Conservation (phyloP, 2,113 vertebrate species). For the Notothenia rossii region DNA sequence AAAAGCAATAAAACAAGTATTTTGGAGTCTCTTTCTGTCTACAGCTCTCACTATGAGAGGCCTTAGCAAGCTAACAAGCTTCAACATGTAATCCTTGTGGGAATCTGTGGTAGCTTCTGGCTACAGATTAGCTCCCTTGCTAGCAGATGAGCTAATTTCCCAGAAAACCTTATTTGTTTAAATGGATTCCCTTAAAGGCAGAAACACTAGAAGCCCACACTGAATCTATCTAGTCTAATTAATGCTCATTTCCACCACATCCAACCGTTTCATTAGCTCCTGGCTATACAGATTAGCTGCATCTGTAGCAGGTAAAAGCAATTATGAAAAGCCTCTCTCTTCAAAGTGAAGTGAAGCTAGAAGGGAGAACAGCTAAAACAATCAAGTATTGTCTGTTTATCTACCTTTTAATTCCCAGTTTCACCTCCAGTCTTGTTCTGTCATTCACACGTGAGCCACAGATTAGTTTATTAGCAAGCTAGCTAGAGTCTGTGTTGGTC, state of each 20-base stretch:
- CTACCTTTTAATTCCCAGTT: background rate
- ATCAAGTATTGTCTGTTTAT: background rate
- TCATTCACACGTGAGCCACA: background rate
- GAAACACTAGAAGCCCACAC: background rate
- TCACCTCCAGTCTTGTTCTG: background rate
- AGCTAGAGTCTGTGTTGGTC: background rate
- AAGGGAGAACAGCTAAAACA: background rate
- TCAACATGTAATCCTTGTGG: slow-evolving; percentile 45
- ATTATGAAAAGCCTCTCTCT: background rate
- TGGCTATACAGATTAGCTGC: slow-evolving; percentile 29
- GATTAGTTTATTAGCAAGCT: background rate
- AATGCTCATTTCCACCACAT: background rate
- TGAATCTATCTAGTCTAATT: background rate
- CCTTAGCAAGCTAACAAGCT: slow-evolving; percentile 11
- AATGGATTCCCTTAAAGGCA: slow-evolving; percentile 10
- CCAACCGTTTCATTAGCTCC: slow-evolving; percentile 1
- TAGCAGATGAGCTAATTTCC: slow-evolving; percentile 19
- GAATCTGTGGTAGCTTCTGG: slow-evolving; percentile 24
- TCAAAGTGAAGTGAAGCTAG: background rate
- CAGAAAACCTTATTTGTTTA: slow-evolving; percentile 19
- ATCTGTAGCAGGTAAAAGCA: slow-evolving; percentile 6
- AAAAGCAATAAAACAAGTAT: background rate
- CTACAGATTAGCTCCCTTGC: slow-evolving; percentile 53
- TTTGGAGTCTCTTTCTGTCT: background rate
- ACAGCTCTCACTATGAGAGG: background rate